Evolutionary conservation across 2,113 vertebrate genomes (phyloP).

Genomic region (Sphyrna mokarran): DNA sequence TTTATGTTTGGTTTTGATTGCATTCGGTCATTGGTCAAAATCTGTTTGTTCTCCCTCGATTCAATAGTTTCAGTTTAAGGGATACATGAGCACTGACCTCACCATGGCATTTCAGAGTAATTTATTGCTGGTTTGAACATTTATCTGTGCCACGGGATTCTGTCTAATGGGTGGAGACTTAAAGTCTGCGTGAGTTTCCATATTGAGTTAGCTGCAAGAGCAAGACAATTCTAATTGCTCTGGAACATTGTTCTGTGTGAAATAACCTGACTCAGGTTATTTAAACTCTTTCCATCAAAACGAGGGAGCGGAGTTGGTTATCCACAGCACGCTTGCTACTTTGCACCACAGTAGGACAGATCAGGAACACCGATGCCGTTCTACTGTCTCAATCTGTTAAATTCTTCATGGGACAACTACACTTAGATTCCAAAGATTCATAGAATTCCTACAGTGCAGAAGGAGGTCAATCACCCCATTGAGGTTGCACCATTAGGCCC

Average conservation of each 20-base stretch:
- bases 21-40: background rate
- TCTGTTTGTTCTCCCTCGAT: background rate
- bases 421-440: background rate
- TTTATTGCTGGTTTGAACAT: background rate
- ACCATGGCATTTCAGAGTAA: background rate
- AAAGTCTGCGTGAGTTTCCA: background rate
- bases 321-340: background rate
- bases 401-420: background rate
- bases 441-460: no score
- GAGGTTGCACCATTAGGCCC: no score
- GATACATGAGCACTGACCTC: background rate
- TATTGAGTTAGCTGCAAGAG: background rate
- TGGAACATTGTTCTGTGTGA: background rate
- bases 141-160: background rate
- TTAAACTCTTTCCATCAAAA: conserved; percentile 1
- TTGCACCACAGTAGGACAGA: background rate
- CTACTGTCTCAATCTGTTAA: background rate
- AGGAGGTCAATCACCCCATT: no score
- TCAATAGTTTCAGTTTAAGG: background rate
- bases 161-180: background rate
- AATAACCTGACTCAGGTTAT: background rate
- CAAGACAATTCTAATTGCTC: background rate
- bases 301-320: background rate
- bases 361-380: background rate
- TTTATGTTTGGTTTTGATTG: background rate